Base-by-base conservation (phyloP, 2,888 invertebrate species). In the Masnerella sp. region DNA sequence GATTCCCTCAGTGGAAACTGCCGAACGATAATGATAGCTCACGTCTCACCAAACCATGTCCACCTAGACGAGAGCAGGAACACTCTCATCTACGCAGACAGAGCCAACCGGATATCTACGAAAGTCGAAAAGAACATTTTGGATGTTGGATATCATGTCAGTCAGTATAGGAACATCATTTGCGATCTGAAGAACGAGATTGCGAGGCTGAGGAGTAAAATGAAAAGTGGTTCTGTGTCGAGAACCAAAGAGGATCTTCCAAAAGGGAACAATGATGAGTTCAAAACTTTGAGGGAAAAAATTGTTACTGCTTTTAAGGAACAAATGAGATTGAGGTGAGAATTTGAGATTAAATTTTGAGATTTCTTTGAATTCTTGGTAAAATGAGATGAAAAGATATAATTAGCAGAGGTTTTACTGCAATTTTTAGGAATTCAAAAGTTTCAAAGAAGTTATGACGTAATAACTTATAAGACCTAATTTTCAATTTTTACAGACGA, bases 11-110 rank as follows among this genome's bases (percentile, higher is more conserved):
- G 95, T 78, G 96, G 98, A 4, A 96, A 97, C 84, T 97, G 97
- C 84, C 93, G 95, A 81, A 98, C 98, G 0, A 96, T 97, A 9
- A 98, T 98, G 98, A 95, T 98, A 67, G 98, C 98, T 1, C 97
- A 98, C 88, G 94, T 98, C 34, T 95, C 96, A 1, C 96, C 98
- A 0, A 94, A 95, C 28, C 90, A 91, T 11, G 88, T 89, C 5
- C 94, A 95, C 82, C 93, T 95, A 22, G 98, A 98, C 84, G 98
- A 98, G 87, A 95, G 96, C 1, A 92, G 96, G 79, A 98, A 97
- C 83, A 98, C 98, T 0, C 89, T 98, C 20, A 93, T 96, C 43
- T 98, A 98, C 88, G 98, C 98, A 0, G 96, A 97, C 85, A 90
- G 97, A 62, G 98, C 98, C 1, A 95, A 95, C 80, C 94, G 95